phyloP scores from a whole-genome alignment of 2,797 vertebrate species.

The Lemur catta region DNA sequence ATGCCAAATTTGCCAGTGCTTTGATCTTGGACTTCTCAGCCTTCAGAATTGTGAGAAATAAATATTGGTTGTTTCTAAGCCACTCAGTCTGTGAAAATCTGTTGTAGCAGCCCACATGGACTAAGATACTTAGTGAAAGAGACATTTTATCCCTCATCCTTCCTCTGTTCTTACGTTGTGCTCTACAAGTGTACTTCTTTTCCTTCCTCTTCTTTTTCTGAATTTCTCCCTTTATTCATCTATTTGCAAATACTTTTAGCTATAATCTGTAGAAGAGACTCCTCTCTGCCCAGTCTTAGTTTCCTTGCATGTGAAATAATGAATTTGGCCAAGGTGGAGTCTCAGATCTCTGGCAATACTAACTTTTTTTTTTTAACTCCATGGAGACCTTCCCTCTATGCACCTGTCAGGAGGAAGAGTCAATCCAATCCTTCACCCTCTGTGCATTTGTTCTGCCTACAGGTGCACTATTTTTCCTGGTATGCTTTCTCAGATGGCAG shows the following conservation, averaged over 20 bases:
- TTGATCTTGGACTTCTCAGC: background rate
- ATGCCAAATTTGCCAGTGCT: background rate
- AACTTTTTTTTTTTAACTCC: background rate
- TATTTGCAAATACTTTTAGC: conserved; percentile 13
- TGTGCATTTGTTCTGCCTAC: background rate
- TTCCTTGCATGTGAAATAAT: conserved; percentile 3
- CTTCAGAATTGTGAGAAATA: background rate
- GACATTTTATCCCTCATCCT: background rate
- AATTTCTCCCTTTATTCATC: background rate
- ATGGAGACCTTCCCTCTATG: background rate
- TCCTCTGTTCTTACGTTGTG: background rate
- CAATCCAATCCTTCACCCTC: conserved; percentile 7
- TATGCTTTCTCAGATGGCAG: conserved; percentile 65
- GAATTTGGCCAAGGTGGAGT: background rate
- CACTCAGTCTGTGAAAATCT: background rate
- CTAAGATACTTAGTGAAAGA: background rate
- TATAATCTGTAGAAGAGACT: background rate
- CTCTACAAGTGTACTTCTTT: background rate
- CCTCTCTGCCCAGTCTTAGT: background rate
- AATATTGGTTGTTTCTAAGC: background rate
- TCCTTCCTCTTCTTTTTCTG: background rate
- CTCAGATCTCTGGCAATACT: conserved; percentile 5
- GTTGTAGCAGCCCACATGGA: background rate
- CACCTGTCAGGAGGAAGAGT: conserved; percentile 13
- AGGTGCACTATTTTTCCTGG: conserved; percentile 62